A percentile compares a stretch with the other conserved stretches of the same genome.
Conservation (phyloP, 2,888 invertebrate genomes). For the Megaustenia siamemsis region DNA sequence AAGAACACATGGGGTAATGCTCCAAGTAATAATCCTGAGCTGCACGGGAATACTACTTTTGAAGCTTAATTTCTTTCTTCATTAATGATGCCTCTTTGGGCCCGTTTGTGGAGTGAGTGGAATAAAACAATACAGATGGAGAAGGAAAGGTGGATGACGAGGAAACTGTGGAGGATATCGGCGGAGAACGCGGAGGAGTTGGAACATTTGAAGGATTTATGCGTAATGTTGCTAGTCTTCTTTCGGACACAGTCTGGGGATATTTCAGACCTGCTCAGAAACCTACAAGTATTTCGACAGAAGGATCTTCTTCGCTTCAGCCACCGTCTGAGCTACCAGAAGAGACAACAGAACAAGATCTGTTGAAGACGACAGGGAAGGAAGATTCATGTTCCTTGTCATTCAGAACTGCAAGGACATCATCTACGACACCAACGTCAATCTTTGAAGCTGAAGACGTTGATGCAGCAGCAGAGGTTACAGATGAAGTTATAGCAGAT, state of each 20-base stretch:
- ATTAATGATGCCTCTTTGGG: conserved; percentile 23
- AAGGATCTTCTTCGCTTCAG: neutral
- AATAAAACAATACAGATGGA: neutral
- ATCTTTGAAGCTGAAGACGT: no score
- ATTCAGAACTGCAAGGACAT: no score
- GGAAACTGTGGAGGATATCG: neutral
- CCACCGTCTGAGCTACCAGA: neutral
- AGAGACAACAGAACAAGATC: neutral
- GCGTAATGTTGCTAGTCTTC: conserved; percentile 37
- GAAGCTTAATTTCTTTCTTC: neutral
- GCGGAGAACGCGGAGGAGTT: conserved; percentile 1
- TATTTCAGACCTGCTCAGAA: conserved; percentile 46
- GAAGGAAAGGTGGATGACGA: neutral
- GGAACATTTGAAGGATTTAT: conserved; percentile 36
- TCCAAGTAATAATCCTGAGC: no score
- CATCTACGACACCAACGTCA: neutral
- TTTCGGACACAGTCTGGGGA: conserved; percentile 41
- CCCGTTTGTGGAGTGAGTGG: conserved; percentile 14
- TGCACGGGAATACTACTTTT: no score
- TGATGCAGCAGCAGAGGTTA: no score
- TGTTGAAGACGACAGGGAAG: neutral
- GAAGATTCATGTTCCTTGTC: no score
- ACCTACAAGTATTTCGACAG: neutral
- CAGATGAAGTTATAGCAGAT: no score
- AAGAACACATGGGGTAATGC: no score